phyloP scores from a whole-genome alignment of 1,140 invertebrate genomes.

The Cherax destructor region DNA sequence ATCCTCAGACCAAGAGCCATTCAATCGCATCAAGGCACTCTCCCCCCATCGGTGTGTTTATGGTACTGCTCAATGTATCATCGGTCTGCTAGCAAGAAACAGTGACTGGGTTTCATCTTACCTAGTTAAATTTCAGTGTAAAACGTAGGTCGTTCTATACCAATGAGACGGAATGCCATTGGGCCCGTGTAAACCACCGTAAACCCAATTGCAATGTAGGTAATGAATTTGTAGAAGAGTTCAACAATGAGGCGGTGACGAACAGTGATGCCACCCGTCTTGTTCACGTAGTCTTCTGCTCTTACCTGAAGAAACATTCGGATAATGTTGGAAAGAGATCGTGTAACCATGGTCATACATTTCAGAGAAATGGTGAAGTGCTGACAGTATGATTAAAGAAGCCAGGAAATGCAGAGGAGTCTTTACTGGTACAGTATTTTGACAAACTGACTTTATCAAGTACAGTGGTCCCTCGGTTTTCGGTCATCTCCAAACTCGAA shows the following conservation, averaged over 20 bases:
- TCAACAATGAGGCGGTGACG: slow-evolving; percentile 79
- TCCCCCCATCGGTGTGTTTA: no score
- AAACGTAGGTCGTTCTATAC: slow-evolving; percentile 87
- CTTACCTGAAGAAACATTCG: slow-evolving; percentile 3
- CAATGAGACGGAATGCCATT: slow-evolving; percentile 84
- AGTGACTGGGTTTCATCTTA: no score
- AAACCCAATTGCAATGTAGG: slow-evolving; percentile 85
- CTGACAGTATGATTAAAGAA: not conserved
- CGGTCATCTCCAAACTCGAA: no score
- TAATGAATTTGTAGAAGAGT: slow-evolving; percentile 87
- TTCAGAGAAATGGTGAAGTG: not conserved
- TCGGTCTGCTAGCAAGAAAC: no score
- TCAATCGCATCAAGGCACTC: no score
- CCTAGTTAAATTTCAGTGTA: slow-evolving; percentile 85
- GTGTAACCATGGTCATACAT: not conserved
- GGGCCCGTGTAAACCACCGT: slow-evolving; percentile 87
- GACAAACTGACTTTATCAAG: no score
- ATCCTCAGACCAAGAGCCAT: no score
- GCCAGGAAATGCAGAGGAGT: no score
- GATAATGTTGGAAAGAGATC: not conserved
- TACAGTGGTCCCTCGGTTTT: no score
- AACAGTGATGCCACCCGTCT: slow-evolving; percentile 22
- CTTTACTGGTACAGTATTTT: no score
- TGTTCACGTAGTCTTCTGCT: slow-evolving; percentile 55
- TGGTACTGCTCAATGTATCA: no score